Conservation (phyloP, 1,140 invertebrate genomes). For the Diachasmimorpha longicaudata region DNA sequence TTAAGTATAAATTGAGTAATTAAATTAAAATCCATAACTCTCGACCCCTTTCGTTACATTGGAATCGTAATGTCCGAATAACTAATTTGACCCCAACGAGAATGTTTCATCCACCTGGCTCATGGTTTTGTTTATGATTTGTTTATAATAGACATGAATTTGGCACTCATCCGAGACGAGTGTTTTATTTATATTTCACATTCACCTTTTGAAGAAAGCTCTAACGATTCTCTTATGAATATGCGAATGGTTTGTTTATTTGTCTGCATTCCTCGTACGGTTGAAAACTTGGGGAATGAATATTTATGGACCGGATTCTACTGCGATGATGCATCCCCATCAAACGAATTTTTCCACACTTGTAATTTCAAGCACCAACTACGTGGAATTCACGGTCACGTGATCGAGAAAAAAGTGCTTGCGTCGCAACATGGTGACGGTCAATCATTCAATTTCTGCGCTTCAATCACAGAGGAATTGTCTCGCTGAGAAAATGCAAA, state of each 20-base stretch:
- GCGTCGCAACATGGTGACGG: conserved; percentile 21
- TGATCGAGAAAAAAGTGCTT: conserved; percentile 9
- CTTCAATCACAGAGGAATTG: not conserved
- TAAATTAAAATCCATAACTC: no score
- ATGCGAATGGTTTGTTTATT: no score
- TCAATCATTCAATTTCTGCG: not conserved
- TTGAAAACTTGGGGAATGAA: not conserved
- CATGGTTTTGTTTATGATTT: no score
- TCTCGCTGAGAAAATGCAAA: not conserved
- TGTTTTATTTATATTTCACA: no score
- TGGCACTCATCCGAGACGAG: no score
- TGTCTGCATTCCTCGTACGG: not conserved
- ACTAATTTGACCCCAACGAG: no score
- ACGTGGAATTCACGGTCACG: conserved; percentile 9
- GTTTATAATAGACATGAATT: no score
- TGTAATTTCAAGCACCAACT: not conserved
- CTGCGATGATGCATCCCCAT: not conserved
- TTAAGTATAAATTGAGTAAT: not conserved
- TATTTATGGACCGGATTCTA: not conserved
- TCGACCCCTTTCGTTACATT: no score
- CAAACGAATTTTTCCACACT: not conserved
- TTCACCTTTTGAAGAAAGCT: no score
- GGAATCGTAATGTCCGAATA: no score
- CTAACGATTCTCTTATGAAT: no score
- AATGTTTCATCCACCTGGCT: no score